phyloP scores from a whole-genome alignment of 2,113 vertebrate species.

The Glaucomys volans region DNA sequence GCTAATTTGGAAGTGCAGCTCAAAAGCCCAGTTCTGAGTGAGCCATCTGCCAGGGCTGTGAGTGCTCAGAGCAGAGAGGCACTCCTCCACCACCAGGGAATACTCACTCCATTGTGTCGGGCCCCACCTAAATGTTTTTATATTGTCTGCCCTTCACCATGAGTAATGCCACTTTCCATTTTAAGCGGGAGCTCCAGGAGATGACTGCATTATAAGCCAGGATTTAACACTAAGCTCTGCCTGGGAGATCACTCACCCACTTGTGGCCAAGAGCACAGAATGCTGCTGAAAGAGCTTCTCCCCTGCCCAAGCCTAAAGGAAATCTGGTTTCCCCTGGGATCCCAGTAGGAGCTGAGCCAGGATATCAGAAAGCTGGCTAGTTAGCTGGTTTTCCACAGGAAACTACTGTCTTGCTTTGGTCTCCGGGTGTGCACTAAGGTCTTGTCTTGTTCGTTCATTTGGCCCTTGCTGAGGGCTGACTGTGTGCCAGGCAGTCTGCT shows the following conservation, averaged over 20 bases:
- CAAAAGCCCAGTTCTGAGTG: constrained; percentile 48
- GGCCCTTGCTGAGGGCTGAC: constrained; percentile 9
- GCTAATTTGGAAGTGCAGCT: constrained; percentile 46
- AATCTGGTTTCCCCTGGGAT: constrained; percentile 64
- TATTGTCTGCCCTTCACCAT: constrained; percentile 80
- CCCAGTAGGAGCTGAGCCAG: constrained; percentile 51
- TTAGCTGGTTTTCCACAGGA: constrained; percentile 1
- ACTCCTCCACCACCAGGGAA: constrained; percentile 44
- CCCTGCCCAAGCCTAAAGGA: constrained; percentile 68
- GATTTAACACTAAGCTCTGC: constrained; percentile 73
- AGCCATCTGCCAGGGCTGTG: not conserved
- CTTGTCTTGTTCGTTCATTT: not conserved
- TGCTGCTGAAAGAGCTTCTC: constrained; percentile 69
- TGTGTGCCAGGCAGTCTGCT: not conserved
- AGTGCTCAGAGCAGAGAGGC: not conserved
- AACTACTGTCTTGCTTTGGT: not conserved
- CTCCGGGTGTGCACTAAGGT: not conserved
- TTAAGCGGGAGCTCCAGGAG: constrained; percentile 79
- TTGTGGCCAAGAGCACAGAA: constrained; percentile 55
- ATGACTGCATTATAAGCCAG: constrained; percentile 71
- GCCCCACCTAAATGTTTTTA: constrained; percentile 75
- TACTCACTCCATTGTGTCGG: constrained; percentile 77
- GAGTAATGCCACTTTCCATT: constrained; percentile 86
- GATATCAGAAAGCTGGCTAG: not conserved
- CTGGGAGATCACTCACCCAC: constrained; percentile 79